Percentiles rank a stretch among this genome's conserved stretches.
These are phyloP conservation scores for Atlantisia rogersi DNA, from an alignment of 2,113 vertebrate genomes.

Conservation along the genomic window DNA sequence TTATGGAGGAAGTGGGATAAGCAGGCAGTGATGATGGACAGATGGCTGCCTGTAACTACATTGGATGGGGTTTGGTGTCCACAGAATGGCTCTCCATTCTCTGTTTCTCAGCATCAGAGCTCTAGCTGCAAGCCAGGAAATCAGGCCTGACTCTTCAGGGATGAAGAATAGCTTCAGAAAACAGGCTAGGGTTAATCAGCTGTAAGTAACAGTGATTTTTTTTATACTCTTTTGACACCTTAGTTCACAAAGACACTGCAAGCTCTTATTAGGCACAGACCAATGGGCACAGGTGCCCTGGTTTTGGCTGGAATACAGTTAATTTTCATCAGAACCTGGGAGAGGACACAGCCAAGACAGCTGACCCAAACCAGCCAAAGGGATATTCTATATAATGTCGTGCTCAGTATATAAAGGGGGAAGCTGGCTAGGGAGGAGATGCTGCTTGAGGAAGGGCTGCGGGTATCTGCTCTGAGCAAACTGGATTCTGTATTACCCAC, in stretches of 20 bases:
- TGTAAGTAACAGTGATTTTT: background rate
- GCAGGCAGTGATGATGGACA: background rate
- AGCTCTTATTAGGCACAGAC: background rate
- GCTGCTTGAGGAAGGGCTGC: no score
- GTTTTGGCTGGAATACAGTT: no score
- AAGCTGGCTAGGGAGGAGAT: no score
- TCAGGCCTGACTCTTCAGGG: background rate
- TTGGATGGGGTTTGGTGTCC: background rate
- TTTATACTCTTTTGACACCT: background rate
- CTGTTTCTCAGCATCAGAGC: background rate
- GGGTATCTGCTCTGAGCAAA: no score
- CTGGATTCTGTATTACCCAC: no score
- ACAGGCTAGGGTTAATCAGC: background rate
- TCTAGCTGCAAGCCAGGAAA: background rate
- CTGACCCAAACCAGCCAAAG: no score
- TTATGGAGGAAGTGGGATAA: rapidly evolving
- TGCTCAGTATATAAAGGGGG: no score
- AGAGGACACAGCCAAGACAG: no score
- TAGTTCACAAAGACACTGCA: background rate
- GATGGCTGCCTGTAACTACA: background rate
- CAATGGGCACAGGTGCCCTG: background rate
- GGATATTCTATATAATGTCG: no score
- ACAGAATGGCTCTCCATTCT: background rate
- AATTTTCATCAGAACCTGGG: no score
- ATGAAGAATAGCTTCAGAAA: background rate